Percentiles rank a stretch among this genome's conserved stretches.
These are phyloP conservation scores for Bhutanitis thaidina DNA, from an alignment of 2,888 invertebrate genomes.

Conservation along the genomic window DNA sequence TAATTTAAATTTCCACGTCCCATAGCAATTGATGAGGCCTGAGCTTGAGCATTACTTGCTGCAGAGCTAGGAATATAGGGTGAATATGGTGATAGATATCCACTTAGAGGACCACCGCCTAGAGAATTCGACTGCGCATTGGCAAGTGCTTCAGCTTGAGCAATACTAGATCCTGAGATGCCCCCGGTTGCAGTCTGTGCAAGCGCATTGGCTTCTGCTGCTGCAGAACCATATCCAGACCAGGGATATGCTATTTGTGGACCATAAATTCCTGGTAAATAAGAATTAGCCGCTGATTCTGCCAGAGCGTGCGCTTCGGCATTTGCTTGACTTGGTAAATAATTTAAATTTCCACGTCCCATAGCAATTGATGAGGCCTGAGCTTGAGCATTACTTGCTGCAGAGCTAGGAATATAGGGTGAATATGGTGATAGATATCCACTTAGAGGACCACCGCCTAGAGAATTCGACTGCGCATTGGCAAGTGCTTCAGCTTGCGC, in stretches of 20 bases:
- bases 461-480: slow-evolving; percentile 7
- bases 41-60: slow-evolving; percentile 19
- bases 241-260: background rate
- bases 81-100: background rate
- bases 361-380: slow-evolving; percentile 16
- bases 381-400: slow-evolving; percentile 18
- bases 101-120: background rate
- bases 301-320: slow-evolving; percentile 20
- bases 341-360: background rate
- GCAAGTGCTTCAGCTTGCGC: background rate
- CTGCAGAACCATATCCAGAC: background rate
- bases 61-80: background rate
- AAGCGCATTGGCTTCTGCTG: background rate
- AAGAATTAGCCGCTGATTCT: background rate
- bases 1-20: background rate
- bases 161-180: background rate
- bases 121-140: slow-evolving; percentile 6
- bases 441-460: background rate
- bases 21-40: slow-evolving; percentile 15
- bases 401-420: background rate
- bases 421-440: background rate
- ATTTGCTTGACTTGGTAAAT: slow-evolving; percentile 9
- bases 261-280: background rate
- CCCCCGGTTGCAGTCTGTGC: background rate
- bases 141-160: slow-evolving; percentile 1